Evolutionary conservation across 2,888 invertebrate species (phyloP), one percentile per base, ranked within the genome.

Genomic region (Rhaphigaster nebulosa): DNA sequence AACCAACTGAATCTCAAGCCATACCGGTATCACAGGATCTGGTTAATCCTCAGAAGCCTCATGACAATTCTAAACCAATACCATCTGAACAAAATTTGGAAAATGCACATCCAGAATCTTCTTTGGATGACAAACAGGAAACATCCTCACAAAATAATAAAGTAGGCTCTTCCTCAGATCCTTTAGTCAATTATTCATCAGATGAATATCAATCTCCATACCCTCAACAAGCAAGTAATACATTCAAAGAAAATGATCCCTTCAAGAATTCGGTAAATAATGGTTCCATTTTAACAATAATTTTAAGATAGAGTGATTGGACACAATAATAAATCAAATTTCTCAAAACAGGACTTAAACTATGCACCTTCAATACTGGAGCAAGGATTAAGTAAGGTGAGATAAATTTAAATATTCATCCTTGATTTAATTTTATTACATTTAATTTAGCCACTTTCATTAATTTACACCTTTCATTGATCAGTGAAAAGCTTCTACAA

Each of bases 341-440:
- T 76, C 23, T 76, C 38, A 76, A 29, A 10, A 76, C 70, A 38
- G 70, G 20, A 76, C 2, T 76, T 34, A 1, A 38, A 38, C 26
- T 34, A 76, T 38, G 6, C 70, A 20, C 70, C 70, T 6, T 76
- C 45, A 41, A 1, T 84, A n/a, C 26, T 84, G 45, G 84, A 84
- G 29, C 84, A 84, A 84, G 84, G 84, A 84, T 84, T 84, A 45
- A 45, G n/a, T 84, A 84, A 84, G 84, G 84, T 84, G 23, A 84
- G n/a, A 84, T n/a, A 4, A 84, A 13, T 84, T 84, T 13, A 45
- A 41, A 45, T 8, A 20, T 20, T 23, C 2, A 76, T 38, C 38
- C 18, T 76, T 10, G 20, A 34, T 20, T 20, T 38, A 76, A 76
- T 76, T 76, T 38, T 76, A 76, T 76, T 38, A 38, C 6, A 76